Evolutionary conservation across 1,140 invertebrate species (phyloP).

Genomic region (Drosophila lowei): DNA sequence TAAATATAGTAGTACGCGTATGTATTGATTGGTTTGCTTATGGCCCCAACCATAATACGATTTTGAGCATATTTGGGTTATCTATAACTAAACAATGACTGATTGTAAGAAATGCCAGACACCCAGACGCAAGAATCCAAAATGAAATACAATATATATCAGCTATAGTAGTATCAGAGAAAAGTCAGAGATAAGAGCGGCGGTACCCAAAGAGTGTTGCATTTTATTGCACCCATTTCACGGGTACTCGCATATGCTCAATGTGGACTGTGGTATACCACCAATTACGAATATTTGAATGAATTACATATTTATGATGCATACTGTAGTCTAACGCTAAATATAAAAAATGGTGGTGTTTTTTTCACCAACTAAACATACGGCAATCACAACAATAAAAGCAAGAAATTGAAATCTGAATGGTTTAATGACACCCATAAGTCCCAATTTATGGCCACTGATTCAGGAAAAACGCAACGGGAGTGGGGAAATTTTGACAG

Average conservation of each 20-base stretch:
- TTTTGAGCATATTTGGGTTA: too few relatives aligned
- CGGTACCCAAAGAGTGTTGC: too few relatives aligned
- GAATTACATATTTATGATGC: conserved; percentile 19
- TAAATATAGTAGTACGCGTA: too few relatives aligned
- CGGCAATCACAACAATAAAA: conserved; percentile 25
- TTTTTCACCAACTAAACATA: conserved; percentile 44
- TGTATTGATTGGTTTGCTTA: too few relatives aligned
- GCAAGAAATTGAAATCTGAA: conserved; percentile 14
- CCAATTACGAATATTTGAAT: conserved; percentile 8
- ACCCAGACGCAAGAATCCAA: neutral
- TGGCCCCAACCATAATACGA: too few relatives aligned
- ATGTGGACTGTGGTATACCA: conserved; percentile 34
- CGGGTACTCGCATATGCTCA: conserved; percentile 12
- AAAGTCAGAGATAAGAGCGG: too few relatives aligned
- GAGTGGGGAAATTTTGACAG: too few relatives aligned
- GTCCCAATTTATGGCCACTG: conserved; percentile 13
- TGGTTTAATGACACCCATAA: conserved; percentile 4
- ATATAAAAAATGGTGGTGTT: conserved; percentile 26
- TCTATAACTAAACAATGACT: neutral
- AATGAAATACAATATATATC: too few relatives aligned
- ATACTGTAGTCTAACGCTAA: conserved; percentile 48
- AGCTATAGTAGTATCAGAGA: neutral
- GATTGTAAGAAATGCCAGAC: neutral
- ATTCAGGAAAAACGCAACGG: conserved; percentile 20
- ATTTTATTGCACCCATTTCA: neutral